phyloP scores from a whole-genome alignment of 2,888 invertebrate species.

The Gerris lacustris region DNA sequence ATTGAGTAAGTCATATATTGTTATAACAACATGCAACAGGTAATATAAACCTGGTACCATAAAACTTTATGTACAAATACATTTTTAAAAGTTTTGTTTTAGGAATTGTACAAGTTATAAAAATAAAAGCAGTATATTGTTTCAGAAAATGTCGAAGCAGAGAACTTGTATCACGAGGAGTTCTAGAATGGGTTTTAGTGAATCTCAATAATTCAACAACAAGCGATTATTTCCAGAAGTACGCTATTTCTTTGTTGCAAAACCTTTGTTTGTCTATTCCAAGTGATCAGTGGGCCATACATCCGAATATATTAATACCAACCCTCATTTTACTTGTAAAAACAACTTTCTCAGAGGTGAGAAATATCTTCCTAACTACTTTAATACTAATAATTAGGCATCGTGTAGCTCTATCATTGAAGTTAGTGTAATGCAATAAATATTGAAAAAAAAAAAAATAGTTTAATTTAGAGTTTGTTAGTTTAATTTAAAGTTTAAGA shows the following conservation, averaged over 20 bases:
- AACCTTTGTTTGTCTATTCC: slow-evolving; percentile 49
- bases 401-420: too few relatives aligned
- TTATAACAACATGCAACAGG: too few relatives aligned
- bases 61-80: too few relatives aligned
- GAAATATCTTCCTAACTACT: too few relatives aligned
- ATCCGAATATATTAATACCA: background rate
- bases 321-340: slow-evolving; percentile 38
- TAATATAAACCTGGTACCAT: too few relatives aligned
- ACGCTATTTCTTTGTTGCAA: slow-evolving; percentile 53
- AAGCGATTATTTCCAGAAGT: slow-evolving; percentile 49
- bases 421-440: too few relatives aligned
- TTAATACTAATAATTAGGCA: too few relatives aligned
- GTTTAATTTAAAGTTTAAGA: too few relatives aligned
- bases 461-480: too few relatives aligned
- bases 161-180: background rate
- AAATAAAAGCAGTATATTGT: background rate
- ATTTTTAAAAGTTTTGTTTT: too few relatives aligned
- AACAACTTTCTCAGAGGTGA: slow-evolving; percentile 21
- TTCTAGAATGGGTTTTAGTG: background rate
- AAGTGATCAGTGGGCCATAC: slow-evolving; percentile 15
- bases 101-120: too few relatives aligned
- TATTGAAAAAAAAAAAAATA: too few relatives aligned
- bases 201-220: slow-evolving; percentile 27
- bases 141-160: background rate
- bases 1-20: background rate